Evolutionary conservation across 2,888 invertebrate genomes (phyloP), one percentile per base, ranked within the genome.

Genomic region (Molanna angustata): DNA sequence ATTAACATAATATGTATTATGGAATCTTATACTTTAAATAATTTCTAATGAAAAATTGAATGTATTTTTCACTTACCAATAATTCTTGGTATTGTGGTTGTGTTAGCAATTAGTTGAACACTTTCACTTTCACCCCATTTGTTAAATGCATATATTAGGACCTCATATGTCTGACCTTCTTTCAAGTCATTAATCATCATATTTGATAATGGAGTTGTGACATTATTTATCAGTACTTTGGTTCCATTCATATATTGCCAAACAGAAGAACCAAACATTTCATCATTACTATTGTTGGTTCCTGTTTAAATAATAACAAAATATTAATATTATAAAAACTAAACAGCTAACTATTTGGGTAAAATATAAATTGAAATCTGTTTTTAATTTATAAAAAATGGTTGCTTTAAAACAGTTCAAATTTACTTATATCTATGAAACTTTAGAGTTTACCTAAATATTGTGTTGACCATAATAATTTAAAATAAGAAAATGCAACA

Each of bases 81-180:
- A 16, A 54, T 19, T 17, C 32, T 37, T 11, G 54, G 47, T 6
- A 48, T 37, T 4, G 42, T 41, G 2, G 43, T 33, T 20, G 56
- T 56, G 31, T 45, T 40, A 16, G 49, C 56, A 16, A 35, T 31
- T 18, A 59, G 37, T 22, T 31, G 44, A 13, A 54, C 33, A 9
- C 46, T 16, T 40, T 52, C 54, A 21, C 59, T 59, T 20, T 56
- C 47, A 19, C 59, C 59, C 56, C 56, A 56, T 47, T 49, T 54
- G 39, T 59, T 59, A 44, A 52, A 56, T 4, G 52, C 16, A 33
- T 52, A 59, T 18, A 56, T 21, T 4, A 48, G 14, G 13, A 59
- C 40, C 16, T 56, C 56, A 22, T 56, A 59, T 4, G 42, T 32
- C 27, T 51, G 49, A 2, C 56, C 56, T 9, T 47, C 33, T 22